phyloP scores from a whole-genome alignment of 2,113 vertebrate species.

The Muntiacus reevesi region DNA sequence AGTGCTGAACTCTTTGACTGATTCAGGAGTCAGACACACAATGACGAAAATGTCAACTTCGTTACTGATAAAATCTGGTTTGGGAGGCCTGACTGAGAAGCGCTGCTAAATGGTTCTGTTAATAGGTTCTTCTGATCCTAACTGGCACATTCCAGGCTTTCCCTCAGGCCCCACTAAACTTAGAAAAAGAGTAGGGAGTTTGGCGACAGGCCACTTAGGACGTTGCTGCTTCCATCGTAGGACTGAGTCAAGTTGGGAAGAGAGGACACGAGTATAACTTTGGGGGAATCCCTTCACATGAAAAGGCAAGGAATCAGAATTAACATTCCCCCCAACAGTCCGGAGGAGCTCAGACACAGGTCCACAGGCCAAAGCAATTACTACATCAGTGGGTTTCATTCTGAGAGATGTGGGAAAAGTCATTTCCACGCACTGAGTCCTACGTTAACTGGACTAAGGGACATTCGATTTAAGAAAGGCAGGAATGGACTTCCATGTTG shows the following conservation, averaged over 20 bases:
- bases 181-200: not conserved
- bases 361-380: not conserved
- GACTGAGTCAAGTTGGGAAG: not conserved
- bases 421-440: not conserved
- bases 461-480: not conserved
- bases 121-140: not conserved
- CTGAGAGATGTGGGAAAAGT: not conserved
- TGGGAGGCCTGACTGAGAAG: not conserved
- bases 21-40: not conserved
- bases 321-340: not conserved
- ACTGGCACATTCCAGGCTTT: not conserved
- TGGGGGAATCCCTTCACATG: not conserved
- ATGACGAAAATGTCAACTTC: not conserved
- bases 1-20: not conserved
- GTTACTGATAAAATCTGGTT: not conserved
- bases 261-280: not conserved
- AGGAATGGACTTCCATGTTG: not conserved
- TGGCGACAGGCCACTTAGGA: not conserved
- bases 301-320: not conserved
- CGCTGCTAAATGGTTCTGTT: not conserved
- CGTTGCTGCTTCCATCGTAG: not conserved
- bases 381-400: not conserved
- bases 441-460: not conserved
- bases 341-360: not conserved
- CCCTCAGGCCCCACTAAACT: not conserved